Evolutionary conservation across 1,140 invertebrate genomes (phyloP), one percentile per base, ranked within the genome.

Genomic region (Chelonus insularis): DNA sequence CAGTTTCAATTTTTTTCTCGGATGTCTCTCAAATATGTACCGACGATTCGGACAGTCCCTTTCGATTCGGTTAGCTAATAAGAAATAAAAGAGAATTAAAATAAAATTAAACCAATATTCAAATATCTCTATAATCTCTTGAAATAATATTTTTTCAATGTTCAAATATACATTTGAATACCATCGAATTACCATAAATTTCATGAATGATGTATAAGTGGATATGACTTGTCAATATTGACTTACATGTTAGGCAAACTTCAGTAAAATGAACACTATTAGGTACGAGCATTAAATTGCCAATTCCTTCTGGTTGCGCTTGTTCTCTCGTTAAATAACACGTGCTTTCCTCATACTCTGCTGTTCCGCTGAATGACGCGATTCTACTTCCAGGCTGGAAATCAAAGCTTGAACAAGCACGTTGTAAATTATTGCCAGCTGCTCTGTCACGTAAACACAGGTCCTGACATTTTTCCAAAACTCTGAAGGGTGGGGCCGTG

Each of bases 271-370:
- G 92, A 4, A 94, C 88, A 72, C 91, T 91, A 67, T 94, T 91
- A 1, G 91, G 91, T 4, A 93, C 89, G 51, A 92, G 84, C 83
- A 94, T 91, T 0, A 95, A 83, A 62, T 88, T 91, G 14, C 92
- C 92, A 23, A 92, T 91, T 12, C 93, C 93, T 78, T 95, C 92
- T 0, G 92, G 92, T 45, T 88, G 86, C 68, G 90, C 84, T 72
- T 92, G 91, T 75, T 95, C 92, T 7, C 89, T 83, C 5, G 92
- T 93, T 55, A 95, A 74, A 74, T 92, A 93, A 73, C 94, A 96
- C n/a, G 88, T 91, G 7, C 92, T 94, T 72, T 95, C 92, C 73
- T 95, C 93, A 70, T 94, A 95, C 71, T 94, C 92, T 0, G 90
- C 87, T 50, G 88, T 88, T 1, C 89, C 89, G 55, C 89, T 91